Base-by-base conservation (phyloP, 2,797 vertebrate species). In the Chiloscyllium punctatum region DNA sequence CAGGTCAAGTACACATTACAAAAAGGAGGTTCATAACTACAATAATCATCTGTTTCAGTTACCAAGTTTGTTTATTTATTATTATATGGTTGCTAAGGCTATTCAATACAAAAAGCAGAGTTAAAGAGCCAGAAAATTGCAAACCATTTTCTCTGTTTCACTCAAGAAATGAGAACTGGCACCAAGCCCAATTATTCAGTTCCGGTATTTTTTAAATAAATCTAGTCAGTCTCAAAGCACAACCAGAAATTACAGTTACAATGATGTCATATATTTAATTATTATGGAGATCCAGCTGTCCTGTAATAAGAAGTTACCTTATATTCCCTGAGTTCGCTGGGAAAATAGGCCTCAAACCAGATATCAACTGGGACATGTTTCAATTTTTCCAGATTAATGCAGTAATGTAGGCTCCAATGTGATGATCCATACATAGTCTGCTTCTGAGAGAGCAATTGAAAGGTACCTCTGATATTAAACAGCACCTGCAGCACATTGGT, bases 41-140 rank as follows among this genome's bases (percentile, higher is more conserved):
- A 91, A 91, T n/a, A 21, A 27, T 91, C 30, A 91, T 91, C 57
- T 91, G 57, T 91, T 66, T 66, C 53, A 91, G 88, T 91, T 66
- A 53, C 51, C 88, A 91, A 91, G 88, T 30, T 48, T 91, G 88
- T 91, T 91, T 91, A 91, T 66, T 91, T 30, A 91, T 30, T 91
- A 21, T 53, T 66, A 66, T 91, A 62, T 57, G 88, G 88, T 91
- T 91, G 88, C 57, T 66, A 91, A 33, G 88, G 88, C 62, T 91
- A 91, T 91, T 62, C 30, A 62, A n/a, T 91, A 18, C 88, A 66
- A 66, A 66, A 66, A 33, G 33, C 57, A 66, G 57, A 62, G 57
- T 91, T 91, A 57, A 62, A 91, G 13, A 91, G 53, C 57, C 53
- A 91, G 33, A 21, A 91, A 91, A 62, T 15, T 91, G 57, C 33